Conservation (phyloP, 1,140 invertebrate species). For the Cepaea nemoralis region DNA sequence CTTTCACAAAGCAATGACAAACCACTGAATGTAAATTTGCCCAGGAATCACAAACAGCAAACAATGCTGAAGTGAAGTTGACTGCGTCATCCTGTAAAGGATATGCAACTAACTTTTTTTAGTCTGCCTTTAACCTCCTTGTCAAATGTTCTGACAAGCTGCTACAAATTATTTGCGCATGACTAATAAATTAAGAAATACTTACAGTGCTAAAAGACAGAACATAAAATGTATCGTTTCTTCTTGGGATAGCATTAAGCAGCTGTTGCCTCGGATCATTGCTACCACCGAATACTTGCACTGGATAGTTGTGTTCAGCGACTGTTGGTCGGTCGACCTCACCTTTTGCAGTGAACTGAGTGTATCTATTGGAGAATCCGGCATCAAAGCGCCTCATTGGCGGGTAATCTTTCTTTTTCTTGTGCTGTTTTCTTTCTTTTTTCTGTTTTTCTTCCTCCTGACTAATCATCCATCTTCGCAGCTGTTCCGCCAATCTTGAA, state of each 20-base stretch:
- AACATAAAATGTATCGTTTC: constrained; percentile 94
- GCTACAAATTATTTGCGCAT: too few species aligned
- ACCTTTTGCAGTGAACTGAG: background rate
- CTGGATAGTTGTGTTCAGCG: constrained; percentile 42
- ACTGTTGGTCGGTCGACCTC: background rate
- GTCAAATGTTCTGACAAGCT: too few species aligned
- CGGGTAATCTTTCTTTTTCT: constrained; percentile 38
- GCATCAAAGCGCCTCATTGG: constrained; percentile 24
- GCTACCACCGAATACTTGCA: constrained; percentile 64
- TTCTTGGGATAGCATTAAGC: constrained; percentile 82
- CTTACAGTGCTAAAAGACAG: constrained; percentile 80
- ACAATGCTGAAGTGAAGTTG: too few species aligned
- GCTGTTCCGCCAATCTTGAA: constrained; percentile 80
- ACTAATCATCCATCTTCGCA: constrained; percentile 81
- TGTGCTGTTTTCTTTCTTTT: constrained; percentile 45
- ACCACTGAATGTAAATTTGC: too few species aligned
- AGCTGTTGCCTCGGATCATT: constrained; percentile 73
- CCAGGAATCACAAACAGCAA: too few species aligned
- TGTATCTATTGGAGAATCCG: too few species aligned
- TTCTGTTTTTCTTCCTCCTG: constrained; percentile 65
- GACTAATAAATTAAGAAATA: background rate
- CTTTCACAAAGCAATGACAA: too few species aligned
- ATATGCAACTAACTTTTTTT: too few species aligned
- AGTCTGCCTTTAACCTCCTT: too few species aligned
- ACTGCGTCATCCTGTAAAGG: too few species aligned